Percentiles rank a stretch among this genome's conserved stretches.
Evolutionary conservation across 2,888 invertebrate species (phyloP).

Genomic region (Stegophylla sp.): DNA sequence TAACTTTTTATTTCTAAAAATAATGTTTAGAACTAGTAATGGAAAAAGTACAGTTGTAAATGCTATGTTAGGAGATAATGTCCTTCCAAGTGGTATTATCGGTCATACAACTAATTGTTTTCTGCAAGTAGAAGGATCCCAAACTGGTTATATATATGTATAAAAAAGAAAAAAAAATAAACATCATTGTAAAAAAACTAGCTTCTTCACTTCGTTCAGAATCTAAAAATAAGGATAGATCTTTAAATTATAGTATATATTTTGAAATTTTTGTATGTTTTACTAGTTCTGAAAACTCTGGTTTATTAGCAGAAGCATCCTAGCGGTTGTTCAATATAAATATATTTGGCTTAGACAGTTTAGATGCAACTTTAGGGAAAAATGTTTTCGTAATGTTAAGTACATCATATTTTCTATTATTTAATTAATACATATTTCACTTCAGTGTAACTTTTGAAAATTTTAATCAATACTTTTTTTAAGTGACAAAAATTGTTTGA

Average conservation of each 20-base stretch:
- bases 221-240: too few species aligned
- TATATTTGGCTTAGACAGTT: constrained; percentile 97
- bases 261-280: too few species aligned
- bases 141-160: constrained; percentile 85
- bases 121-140: constrained; percentile 94
- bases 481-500: too few species aligned
- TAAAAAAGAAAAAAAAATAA: too few species aligned
- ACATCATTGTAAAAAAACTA: too few species aligned
- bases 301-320: constrained; percentile 97
- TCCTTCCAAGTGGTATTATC: constrained; percentile 96
- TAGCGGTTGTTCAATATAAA: constrained; percentile 99
- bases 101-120: constrained; percentile 99
- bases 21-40: constrained; percentile 83
- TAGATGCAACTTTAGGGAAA: constrained; percentile 97
- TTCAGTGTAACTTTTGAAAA: too few species aligned
- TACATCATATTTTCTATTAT: neutral
- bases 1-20: neutral
- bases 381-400: constrained; percentile 86
- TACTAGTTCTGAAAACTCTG: constrained; percentile 93
- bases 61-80: constrained; percentile 98
- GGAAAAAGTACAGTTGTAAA: constrained; percentile 99
- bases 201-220: too few species aligned
- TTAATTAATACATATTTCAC: too few species aligned
- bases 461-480: too few species aligned
- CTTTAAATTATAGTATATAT: too few species aligned